These are phyloP conservation scores for Theocolax elegans DNA, from an alignment of 1,140 invertebrate genomes.

Conservation along the genomic window DNA sequence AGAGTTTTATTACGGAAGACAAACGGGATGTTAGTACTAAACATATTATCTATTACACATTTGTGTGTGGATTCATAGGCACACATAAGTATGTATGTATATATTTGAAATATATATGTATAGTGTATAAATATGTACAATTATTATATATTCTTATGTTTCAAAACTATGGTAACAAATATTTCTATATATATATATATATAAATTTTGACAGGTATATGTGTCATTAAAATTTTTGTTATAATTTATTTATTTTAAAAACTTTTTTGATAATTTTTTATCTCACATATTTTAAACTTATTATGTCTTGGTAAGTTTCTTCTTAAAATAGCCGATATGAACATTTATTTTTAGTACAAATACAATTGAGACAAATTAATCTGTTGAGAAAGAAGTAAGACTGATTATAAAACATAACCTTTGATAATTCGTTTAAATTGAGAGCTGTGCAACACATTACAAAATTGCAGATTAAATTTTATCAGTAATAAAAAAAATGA, in stretches of 20 bases:
- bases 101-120: background rate
- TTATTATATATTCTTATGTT: constrained; percentile 4
- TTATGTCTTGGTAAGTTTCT: constrained; percentile 53
- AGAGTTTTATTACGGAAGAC: constrained; percentile 30
- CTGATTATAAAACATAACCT: background rate
- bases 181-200: background rate
- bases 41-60: constrained; percentile 19
- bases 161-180: constrained; percentile 30
- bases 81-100: background rate
- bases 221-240: constrained; percentile 29
- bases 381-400: background rate
- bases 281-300: constrained; percentile 8
- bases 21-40: constrained; percentile 20
- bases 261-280: background rate
- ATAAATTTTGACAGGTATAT: background rate
- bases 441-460: background rate
- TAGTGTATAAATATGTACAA: background rate
- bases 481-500: constrained; percentile 10
- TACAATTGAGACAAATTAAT: background rate
- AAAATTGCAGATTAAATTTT: constrained; percentile 9
- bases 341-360: background rate
- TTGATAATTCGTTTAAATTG: background rate
- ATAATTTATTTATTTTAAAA: constrained; percentile 10
- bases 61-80: background rate
- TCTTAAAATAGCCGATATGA: background rate